Base-by-base conservation (phyloP, 2,888 invertebrate genomes). In the Nudaria mundana region DNA sequence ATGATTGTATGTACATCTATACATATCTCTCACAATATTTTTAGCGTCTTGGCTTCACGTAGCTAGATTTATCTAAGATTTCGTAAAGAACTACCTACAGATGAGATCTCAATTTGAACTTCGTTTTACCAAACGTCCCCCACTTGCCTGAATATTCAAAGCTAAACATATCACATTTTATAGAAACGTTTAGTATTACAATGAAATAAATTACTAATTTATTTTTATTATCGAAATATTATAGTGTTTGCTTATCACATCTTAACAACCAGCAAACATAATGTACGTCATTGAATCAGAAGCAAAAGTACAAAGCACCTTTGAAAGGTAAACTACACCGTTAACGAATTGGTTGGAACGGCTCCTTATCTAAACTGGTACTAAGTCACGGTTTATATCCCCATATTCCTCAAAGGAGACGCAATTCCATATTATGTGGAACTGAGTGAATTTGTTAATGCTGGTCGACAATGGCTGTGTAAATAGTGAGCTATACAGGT, bases 21-120 rank as follows among this genome's bases (percentile, higher is more conserved):
- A 66, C 66, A 62, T 60, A 63, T 67, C 62, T 63, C 65, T 70
- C 62, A 70, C 65, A 74, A 70, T 72, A 58, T 74, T 64, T 69
- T 75, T 85, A 86, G 85, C 86, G 71, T 86, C 84, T 85, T 81
- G 84, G 85, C 86, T 85, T 85, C 77, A 69, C 75, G 76, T 81
- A 79, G 79, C 77, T 80, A 81, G 67, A 76, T 73, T 76, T 81
- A 81, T 72, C 78, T 84, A 79, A 81, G 71, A 73, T 76, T 81
- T 81, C 67, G 73, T 83, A 77, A 74, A 76, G 71, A 79, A 82
- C 80, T 83, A 83, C 72, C 78, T 85, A 86, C 74, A 67, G 76
- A 76, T 88, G 88, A 88, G 88, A 88, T 88, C 88, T 84, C 71
- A 80, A 80, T 85, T 87, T 87, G 84, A 87, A 87, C 87, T 86